These are phyloP conservation scores for Rugalucina vietnamica DNA, from an alignment of 2,888 invertebrate genomes.

Conservation along the genomic window DNA sequence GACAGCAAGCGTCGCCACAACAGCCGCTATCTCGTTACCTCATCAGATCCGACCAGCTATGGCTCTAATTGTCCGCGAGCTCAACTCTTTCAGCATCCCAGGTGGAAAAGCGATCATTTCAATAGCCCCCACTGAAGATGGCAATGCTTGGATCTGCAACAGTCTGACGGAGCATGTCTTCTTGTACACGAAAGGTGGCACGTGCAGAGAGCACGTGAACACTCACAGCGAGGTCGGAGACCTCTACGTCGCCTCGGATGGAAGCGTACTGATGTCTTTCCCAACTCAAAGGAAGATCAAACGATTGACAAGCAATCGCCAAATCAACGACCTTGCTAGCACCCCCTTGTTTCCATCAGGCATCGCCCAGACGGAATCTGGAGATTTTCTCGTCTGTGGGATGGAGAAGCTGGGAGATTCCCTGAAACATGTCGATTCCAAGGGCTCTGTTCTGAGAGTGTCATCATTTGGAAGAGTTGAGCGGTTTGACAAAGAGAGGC, in stretches of 20 bases:
- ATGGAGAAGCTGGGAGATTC: constrained; percentile 62
- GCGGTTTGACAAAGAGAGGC: constrained; percentile 56
- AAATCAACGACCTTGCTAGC: constrained; percentile 53
- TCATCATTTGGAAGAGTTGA: constrained; percentile 56
- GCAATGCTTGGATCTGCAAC: constrained; percentile 62
- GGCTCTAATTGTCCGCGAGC: constrained; percentile 56
- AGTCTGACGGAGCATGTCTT: constrained; percentile 60
- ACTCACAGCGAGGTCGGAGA: constrained; percentile 58
- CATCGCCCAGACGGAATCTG: constrained; percentile 54
- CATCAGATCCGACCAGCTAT: constrained; percentile 60
- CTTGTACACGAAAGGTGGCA: constrained; percentile 56
- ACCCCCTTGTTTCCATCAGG: constrained; percentile 58
- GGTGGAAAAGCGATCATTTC: constrained; percentile 62
- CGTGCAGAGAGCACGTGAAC: constrained; percentile 49
- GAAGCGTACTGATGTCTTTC: constrained; percentile 59
- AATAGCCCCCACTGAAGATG: constrained; percentile 56
- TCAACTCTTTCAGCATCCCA: constrained; percentile 53
- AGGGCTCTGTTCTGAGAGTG: constrained; percentile 53
- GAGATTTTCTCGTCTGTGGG: constrained; percentile 59
- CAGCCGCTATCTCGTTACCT: constrained; percentile 51
- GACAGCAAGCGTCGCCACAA: constrained; percentile 62
- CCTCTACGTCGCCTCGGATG: constrained; percentile 54
- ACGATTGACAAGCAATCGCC: constrained; percentile 51
- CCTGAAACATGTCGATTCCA: constrained; percentile 47
- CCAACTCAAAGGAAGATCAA: constrained; percentile 58